These are phyloP conservation scores for Dolomedes plantarius DNA, from an alignment of 2,888 invertebrate species.

Conservation along the genomic window DNA sequence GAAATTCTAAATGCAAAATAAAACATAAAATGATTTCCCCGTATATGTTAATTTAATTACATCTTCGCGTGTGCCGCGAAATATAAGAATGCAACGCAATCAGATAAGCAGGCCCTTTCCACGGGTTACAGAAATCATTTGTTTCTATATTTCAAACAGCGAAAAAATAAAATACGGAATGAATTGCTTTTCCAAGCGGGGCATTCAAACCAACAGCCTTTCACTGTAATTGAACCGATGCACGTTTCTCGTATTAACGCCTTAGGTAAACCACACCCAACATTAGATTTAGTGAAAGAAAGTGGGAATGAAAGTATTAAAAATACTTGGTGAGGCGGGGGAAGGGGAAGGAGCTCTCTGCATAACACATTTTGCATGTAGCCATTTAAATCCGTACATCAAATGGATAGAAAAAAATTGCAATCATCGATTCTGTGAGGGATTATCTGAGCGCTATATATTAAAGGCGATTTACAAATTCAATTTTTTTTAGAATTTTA, in stretches of 20 bases:
- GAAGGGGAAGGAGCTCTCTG: too few relatives aligned
- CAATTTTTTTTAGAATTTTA: too few relatives aligned
- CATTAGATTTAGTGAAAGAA: not conserved
- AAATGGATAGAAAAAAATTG: too few relatives aligned
- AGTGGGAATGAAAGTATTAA: not conserved
- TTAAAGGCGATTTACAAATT: too few relatives aligned
- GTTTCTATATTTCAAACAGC: slow-evolving; percentile 40
- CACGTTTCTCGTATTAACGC: slow-evolving; percentile 50
- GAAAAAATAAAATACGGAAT: slow-evolving; percentile 22
- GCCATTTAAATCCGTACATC: too few relatives aligned
- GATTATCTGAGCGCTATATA: too few relatives aligned
- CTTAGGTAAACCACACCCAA: not conserved
- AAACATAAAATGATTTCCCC: slow-evolving; percentile 31
- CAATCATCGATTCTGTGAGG: too few relatives aligned
- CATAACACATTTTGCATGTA: too few relatives aligned
- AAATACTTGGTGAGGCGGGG: too few relatives aligned
- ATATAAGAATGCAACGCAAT: slow-evolving; percentile 19
- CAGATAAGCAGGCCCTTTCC: not conserved
- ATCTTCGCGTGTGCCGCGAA: slow-evolving; percentile 34
- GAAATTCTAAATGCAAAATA: too few relatives aligned
- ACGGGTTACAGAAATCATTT: slow-evolving; percentile 51
- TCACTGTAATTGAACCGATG: slow-evolving; percentile 39
- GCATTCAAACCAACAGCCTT: slow-evolving; percentile 29
- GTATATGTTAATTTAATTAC: slow-evolving; percentile 60
- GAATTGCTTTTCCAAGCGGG: slow-evolving; percentile 26